Percentiles rank a stretch among this genome's conserved stretches.
These are phyloP conservation scores for Dipus sagitta DNA, from an alignment of 2,797 vertebrate species.

Conservation along the genomic window DNA sequence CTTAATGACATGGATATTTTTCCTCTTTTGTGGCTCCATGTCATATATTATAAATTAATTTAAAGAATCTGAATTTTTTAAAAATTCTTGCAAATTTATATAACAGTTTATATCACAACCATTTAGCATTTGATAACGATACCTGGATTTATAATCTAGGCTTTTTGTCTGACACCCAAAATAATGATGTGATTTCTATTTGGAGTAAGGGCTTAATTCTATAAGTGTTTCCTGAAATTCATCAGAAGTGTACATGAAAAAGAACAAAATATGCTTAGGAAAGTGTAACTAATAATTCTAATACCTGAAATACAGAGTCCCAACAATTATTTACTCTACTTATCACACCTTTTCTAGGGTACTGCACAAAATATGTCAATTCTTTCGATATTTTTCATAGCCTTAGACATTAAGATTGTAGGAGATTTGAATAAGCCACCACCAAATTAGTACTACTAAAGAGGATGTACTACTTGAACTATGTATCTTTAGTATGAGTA, in stretches of 20 bases:
- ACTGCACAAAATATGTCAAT: background rate
- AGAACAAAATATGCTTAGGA: background rate
- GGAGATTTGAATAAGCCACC: background rate
- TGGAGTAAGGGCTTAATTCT: background rate
- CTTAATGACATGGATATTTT: too few species aligned
- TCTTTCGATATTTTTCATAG: background rate
- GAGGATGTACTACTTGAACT: background rate
- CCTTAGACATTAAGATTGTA: background rate
- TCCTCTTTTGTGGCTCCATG: too few species aligned
- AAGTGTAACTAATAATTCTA: background rate
- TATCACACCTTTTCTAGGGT: background rate
- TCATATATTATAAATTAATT: background rate
- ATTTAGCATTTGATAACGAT: conserved; percentile 32
- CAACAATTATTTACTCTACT: background rate
- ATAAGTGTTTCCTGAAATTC: background rate
- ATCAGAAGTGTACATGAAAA: background rate
- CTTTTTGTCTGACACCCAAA: background rate
- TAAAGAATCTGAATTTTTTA: background rate
- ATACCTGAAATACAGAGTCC: background rate
- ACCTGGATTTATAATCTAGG: background rate
- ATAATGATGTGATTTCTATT: too few species aligned
- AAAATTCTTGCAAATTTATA: conserved; percentile 2
- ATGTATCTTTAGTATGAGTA: background rate
- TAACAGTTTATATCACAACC: background rate
- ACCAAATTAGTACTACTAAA: background rate